Evolutionary conservation across 2,888 invertebrate genomes (phyloP).

Genomic region (Watsonalla cultraria): DNA sequence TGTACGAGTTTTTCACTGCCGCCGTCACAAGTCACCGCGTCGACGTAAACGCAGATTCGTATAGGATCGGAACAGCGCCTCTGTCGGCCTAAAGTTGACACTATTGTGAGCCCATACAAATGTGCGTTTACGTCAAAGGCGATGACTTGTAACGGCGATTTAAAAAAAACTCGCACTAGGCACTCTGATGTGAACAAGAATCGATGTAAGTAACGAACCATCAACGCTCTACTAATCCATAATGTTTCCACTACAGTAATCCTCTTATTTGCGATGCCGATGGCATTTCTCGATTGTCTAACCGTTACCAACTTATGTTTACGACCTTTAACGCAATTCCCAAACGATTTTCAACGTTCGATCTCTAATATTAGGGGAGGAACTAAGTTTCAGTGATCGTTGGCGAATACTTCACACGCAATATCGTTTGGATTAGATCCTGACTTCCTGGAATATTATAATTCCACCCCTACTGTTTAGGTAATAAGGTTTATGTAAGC

Average conservation of each 20-base stretch:
- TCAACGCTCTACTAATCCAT: constrained; percentile 28
- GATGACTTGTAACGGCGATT: too few relatives aligned
- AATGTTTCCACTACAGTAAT: constrained; percentile 39
- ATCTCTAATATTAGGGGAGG: background rate
- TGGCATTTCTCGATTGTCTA: constrained; percentile 17
- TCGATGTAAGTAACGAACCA: constrained; percentile 12
- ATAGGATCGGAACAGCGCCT: too few relatives aligned
- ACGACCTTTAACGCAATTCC: background rate
- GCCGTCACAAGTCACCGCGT: too few relatives aligned
- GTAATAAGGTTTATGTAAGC: background rate
- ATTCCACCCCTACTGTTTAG: background rate
- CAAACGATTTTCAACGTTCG: constrained; percentile 4
- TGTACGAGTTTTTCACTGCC: too few relatives aligned
- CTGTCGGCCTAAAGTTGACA: too few relatives aligned
- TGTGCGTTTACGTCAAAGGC: too few relatives aligned
- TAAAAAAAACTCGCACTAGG: too few relatives aligned
- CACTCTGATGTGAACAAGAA: constrained; percentile 24
- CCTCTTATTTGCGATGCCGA: constrained; percentile 34
- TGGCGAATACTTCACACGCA: background rate
- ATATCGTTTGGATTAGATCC: background rate
- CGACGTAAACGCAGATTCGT: too few relatives aligned
- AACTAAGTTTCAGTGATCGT: background rate
- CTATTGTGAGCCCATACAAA: too few relatives aligned
- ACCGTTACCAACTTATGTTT: background rate
- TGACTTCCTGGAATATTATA: background rate